These are phyloP conservation scores for Hesperia comma DNA, from an alignment of 2,888 invertebrate species.

Conservation along the genomic window DNA sequence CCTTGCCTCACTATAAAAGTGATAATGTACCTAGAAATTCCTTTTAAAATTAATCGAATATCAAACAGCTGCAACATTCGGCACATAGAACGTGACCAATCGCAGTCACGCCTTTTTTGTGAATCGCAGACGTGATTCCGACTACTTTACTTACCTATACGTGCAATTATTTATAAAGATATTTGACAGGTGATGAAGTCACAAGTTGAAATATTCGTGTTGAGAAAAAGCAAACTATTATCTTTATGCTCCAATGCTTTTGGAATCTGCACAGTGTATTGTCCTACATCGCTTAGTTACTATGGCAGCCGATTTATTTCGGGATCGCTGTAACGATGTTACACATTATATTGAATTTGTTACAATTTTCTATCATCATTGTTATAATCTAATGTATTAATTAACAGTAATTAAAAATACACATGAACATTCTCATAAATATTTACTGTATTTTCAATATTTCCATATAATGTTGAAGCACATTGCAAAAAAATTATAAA, in stretches of 20 bases:
- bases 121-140: conserved; percentile 28
- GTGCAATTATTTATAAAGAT: conserved; percentile 22
- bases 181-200: conserved; percentile 22
- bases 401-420: too few species aligned
- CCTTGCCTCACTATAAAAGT: conserved; percentile 15
- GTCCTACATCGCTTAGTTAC: background rate
- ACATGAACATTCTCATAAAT: too few species aligned
- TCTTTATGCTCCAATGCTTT: conserved; percentile 5
- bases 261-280: background rate
- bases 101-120: conserved; percentile 30
- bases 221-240: background rate
- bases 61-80: conserved; percentile 29
- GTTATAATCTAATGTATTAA: too few species aligned
- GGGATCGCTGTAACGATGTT: background rate
- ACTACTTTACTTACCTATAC: conserved; percentile 9
- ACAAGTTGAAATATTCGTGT: background rate
- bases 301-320: background rate
- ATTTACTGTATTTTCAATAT: too few species aligned
- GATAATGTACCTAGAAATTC: conserved; percentile 1
- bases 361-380: too few species aligned
- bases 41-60: conserved; percentile 24
- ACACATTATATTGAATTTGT: too few species aligned
- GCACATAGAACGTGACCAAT: conserved; percentile 26
- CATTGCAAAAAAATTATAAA: too few species aligned
- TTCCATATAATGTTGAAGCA: too few species aligned